phyloP scores from a whole-genome alignment of 2,113 vertebrate genomes.

The Odocoileus hemionus region DNA sequence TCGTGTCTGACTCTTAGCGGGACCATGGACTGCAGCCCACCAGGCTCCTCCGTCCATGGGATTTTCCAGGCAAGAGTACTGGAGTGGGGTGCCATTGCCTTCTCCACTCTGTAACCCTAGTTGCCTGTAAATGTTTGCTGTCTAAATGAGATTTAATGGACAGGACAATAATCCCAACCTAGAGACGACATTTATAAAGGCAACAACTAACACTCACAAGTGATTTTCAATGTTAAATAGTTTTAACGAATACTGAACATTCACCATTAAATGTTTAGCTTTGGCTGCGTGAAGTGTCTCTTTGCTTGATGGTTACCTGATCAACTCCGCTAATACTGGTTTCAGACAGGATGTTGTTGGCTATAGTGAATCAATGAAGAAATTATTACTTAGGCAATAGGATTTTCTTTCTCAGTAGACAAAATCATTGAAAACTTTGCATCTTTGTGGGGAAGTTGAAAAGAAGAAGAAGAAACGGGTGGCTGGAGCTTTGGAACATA shows the following conservation, averaged over 20 bases:
- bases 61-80: no score
- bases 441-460: background rate
- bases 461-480: background rate
- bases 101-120: background rate
- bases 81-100: no score
- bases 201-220: background rate
- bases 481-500: background rate
- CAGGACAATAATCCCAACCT: no score
- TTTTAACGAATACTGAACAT: background rate
- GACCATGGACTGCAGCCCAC: no score
- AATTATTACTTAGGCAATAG: slow-evolving; percentile 21
- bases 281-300: background rate
- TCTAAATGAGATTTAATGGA: background rate
- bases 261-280: background rate
- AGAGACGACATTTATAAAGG: background rate
- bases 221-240: background rate
- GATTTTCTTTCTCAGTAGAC: slow-evolving; percentile 1
- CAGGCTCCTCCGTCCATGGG: no score
- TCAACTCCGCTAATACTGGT: background rate
- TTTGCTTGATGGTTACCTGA: background rate
- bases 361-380: background rate
- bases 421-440: slow-evolving; percentile 6
- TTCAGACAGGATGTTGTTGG: background rate
- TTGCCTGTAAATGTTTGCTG: background rate
- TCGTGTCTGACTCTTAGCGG: no score